Evolutionary conservation across 2,888 invertebrate genomes (phyloP).

Genomic region (Eumerus sabulonum): DNA sequence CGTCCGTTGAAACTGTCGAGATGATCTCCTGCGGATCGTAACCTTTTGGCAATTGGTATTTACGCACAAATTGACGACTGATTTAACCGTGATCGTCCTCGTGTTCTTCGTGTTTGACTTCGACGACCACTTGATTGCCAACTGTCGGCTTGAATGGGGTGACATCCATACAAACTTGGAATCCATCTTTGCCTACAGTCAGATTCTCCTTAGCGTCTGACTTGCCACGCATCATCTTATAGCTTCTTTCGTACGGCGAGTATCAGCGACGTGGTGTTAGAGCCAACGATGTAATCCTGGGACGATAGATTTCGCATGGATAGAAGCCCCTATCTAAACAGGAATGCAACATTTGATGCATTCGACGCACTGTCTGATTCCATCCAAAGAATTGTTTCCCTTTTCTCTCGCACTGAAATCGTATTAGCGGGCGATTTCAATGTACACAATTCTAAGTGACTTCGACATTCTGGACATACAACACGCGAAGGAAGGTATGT

Average conservation of each 20-base stretch:
- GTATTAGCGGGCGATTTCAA: too few species aligned
- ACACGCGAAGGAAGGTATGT: too few species aligned
- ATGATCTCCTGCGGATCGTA: conserved; percentile 86
- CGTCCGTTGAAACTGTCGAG: conserved; percentile 88
- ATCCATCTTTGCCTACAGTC: conserved; percentile 82
- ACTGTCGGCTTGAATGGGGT: conserved; percentile 87
- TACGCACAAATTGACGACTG: conserved; percentile 86
- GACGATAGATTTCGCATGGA: conserved; percentile 75
- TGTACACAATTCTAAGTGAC: too few species aligned
- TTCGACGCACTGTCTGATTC: too few species aligned
- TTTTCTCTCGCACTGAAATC: too few species aligned
- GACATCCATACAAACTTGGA: conserved; percentile 87
- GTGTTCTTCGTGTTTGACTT: conserved; percentile 89
- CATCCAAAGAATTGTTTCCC: too few species aligned
- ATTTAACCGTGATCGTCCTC: conserved; percentile 87
- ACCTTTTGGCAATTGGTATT: conserved; percentile 87
- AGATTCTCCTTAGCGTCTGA: conserved; percentile 81
- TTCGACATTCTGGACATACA: too few species aligned
- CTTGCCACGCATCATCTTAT: conserved; percentile 79
- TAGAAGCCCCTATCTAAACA: too few species aligned
- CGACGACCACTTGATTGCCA: conserved; percentile 85
- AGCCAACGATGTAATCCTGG: conserved; percentile 70
- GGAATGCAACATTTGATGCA: too few species aligned
- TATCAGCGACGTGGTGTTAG: conserved; percentile 83
- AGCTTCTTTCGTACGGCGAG: conserved; percentile 84